A percentile compares a stretch with the other conserved stretches of the same genome.
Conservation (phyloP, 2,888 invertebrate species). For the Chrysotoxum bicinctum region DNA sequence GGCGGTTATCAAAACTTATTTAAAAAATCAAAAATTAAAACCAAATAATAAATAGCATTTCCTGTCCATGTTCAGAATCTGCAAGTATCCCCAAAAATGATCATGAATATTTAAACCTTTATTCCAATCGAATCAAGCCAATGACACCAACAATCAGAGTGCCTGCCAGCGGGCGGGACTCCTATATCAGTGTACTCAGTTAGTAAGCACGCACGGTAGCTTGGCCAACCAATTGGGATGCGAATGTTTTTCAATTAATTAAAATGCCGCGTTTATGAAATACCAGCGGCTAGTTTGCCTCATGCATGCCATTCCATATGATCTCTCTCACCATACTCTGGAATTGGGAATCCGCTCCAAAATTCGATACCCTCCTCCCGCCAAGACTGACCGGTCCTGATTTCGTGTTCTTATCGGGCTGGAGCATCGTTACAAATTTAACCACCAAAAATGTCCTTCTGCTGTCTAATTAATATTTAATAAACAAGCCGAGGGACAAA, state of each 20-base stretch:
- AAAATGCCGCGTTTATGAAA: slow-evolving; percentile 69
- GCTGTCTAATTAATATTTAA: slow-evolving; percentile 72
- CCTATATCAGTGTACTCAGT: not conserved
- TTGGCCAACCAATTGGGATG: slow-evolving; percentile 4
- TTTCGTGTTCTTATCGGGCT: slow-evolving; percentile 50
- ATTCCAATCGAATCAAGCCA: slow-evolving; percentile 44
- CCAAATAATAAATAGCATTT: slow-evolving; percentile 61
- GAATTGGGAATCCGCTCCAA: slow-evolving; percentile 66
- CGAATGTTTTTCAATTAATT: slow-evolving; percentile 66
- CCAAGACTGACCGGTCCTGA: not conserved
- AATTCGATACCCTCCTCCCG: slow-evolving; percentile 53
- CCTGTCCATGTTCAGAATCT: slow-evolving; percentile 63
- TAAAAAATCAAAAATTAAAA: slow-evolving; percentile 34
- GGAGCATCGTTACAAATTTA: slow-evolving; percentile 71
- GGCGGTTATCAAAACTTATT: slow-evolving; percentile 55
- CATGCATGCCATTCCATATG: slow-evolving; percentile 59
- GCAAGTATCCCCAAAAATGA: slow-evolving; percentile 33
- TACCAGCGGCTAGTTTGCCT: slow-evolving; percentile 62
- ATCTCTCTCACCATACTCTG: slow-evolving; percentile 50
- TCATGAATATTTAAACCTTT: slow-evolving; percentile 71
- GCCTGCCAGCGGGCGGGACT: slow-evolving; percentile 4
- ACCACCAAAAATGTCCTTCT: slow-evolving; percentile 70
- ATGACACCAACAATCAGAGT: slow-evolving; percentile 39
- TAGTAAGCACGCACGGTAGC: not conserved
- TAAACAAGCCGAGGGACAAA: slow-evolving; percentile 57